Evolutionary conservation across 2,888 invertebrate genomes (phyloP).

Genomic region (Noctuana brunneofusca): DNA sequence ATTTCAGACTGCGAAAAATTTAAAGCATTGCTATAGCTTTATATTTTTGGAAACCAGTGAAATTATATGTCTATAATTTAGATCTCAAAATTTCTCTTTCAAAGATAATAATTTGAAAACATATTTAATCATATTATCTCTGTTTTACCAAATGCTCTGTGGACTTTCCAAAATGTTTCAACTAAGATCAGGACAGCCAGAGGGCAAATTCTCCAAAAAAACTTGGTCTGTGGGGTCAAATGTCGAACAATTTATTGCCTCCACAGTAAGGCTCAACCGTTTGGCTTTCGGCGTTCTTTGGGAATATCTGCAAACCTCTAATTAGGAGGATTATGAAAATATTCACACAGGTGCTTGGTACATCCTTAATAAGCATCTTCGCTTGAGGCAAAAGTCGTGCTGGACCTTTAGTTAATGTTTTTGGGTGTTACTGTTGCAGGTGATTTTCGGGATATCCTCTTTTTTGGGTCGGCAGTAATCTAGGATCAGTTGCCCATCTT

Average conservation of each 20-base stretch:
- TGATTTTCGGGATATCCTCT: slow-evolving; percentile 55
- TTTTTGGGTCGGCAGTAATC: slow-evolving; percentile 66
- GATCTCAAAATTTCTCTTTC: no score
- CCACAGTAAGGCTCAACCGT: slow-evolving; percentile 75
- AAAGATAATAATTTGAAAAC: no score
- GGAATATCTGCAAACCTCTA: slow-evolving; percentile 81
- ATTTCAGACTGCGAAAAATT: not conserved
- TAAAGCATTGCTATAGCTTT: no score
- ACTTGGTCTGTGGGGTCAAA: slow-evolving; percentile 73
- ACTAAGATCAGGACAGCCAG: slow-evolving; percentile 60
- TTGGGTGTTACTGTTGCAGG: slow-evolving; percentile 73
- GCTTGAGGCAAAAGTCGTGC: slow-evolving; percentile 77
- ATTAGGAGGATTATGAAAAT: slow-evolving; percentile 81
- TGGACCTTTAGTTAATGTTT: slow-evolving; percentile 63
- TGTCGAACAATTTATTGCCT: slow-evolving; percentile 82
- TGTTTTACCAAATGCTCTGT: slow-evolving; percentile 52
- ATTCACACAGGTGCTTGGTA: slow-evolving; percentile 81
- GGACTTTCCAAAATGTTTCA: slow-evolving; percentile 53
- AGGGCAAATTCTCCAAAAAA: slow-evolving; percentile 77
- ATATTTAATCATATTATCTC: not conserved
- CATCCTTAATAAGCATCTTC: slow-evolving; percentile 78
- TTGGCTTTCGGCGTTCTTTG: slow-evolving; percentile 71
- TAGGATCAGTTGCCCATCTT: slow-evolving; percentile 54
- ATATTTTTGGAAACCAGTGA: no score
- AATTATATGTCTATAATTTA: no score